These are phyloP conservation scores for Eupithecia insigniata DNA, from an alignment of 2,888 invertebrate genomes.

Conservation along the genomic window DNA sequence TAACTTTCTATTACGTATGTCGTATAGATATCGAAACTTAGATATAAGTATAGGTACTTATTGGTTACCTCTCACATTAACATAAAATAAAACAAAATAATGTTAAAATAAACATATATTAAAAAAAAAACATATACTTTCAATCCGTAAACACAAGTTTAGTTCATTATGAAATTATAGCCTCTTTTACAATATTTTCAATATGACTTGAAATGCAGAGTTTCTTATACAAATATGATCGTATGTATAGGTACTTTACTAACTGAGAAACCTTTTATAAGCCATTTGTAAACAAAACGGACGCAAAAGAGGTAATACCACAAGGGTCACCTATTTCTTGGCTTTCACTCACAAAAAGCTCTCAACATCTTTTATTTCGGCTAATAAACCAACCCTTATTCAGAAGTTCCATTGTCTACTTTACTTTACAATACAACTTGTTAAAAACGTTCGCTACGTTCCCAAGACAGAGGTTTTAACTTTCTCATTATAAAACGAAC, in stretches of 20 bases:
- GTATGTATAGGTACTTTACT: not conserved
- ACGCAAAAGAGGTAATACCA: constrained; percentile 40
- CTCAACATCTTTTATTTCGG: constrained; percentile 49
- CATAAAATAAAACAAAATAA: not conserved
- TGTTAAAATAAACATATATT: not conserved
- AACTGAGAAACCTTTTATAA: constrained; percentile 8
- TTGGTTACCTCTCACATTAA: not conserved
- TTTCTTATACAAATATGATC: not conserved
- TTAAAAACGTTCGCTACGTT: constrained; percentile 44
- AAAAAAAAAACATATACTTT: not conserved
- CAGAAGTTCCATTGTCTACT: constrained; percentile 57
- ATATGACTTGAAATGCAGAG: too few relatives aligned
- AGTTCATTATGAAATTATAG: not conserved
- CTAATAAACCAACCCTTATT: constrained; percentile 56
- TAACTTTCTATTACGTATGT: constrained; percentile 34
- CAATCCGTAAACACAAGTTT: not conserved
- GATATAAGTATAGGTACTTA: not conserved
- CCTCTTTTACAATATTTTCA: not conserved
- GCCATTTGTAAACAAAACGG: constrained; percentile 34
- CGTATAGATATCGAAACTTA: not conserved
- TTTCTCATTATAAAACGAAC: constrained; percentile 42
- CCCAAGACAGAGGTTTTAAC: constrained; percentile 45
- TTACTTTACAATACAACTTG: constrained; percentile 49
- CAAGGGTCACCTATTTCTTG: constrained; percentile 47
- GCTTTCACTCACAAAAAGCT: constrained; percentile 47